phyloP scores from a whole-genome alignment of 2,888 invertebrate genomes.

The Drosophila suboccidentalis region DNA sequence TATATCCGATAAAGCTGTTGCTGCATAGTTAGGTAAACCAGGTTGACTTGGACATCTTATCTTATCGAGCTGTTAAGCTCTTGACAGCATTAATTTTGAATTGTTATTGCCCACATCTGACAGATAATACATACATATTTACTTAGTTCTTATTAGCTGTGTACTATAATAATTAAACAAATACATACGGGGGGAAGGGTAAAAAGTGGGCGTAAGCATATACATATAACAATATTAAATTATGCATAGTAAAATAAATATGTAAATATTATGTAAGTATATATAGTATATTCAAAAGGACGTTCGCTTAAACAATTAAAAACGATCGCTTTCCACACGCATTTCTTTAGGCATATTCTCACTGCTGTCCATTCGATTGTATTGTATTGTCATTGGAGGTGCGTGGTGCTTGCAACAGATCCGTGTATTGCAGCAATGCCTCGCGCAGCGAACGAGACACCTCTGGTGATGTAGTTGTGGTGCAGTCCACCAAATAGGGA shows the following conservation, averaged over 20 bases:
- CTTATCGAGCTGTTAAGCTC: constrained; percentile 53
- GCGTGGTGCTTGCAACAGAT: constrained; percentile 90
- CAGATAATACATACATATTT: constrained; percentile 28
- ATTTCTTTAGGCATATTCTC: constrained; percentile 42
- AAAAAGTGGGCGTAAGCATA: constrained; percentile 8
- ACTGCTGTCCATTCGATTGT: constrained; percentile 83
- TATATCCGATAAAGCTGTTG: constrained; percentile 36
- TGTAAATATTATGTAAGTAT: constrained; percentile 31
- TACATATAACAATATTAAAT: constrained; percentile 21
- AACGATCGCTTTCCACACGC: constrained; percentile 39
- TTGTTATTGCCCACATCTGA: constrained; percentile 14
- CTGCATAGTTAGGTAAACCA: constrained; percentile 40
- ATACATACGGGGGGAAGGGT: constrained; percentile 10
- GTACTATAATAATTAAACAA: constrained; percentile 49
- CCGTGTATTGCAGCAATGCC: constrained; percentile 95
- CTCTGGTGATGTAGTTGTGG: constrained; percentile 92
- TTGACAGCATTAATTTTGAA: constrained; percentile 49
- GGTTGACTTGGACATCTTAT: constrained; percentile 26
- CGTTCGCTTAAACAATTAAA: constrained; percentile 63
- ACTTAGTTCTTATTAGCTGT: constrained; percentile 34
- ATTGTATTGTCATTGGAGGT: constrained; percentile 54
- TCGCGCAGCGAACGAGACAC: constrained; percentile 93
- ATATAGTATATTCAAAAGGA: constrained; percentile 56
- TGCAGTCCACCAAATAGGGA: constrained; percentile 95
- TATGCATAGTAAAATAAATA: constrained; percentile 26